Evolutionary conservation across 2,113 vertebrate genomes (phyloP).

Genomic region (Toxostoma redivivum): DNA sequence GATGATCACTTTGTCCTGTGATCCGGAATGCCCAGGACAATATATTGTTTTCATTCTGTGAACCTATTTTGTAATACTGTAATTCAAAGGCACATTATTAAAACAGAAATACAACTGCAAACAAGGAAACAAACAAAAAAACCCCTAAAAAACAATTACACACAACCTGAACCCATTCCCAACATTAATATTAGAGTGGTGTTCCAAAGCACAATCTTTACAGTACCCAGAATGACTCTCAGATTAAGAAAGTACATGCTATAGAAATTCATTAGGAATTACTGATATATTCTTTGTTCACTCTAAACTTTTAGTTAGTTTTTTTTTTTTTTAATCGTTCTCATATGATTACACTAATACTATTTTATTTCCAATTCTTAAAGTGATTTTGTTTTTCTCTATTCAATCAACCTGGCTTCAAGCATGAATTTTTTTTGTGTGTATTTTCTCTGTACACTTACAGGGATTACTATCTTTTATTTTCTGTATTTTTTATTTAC

Average conservation of each 20-base stretch:
- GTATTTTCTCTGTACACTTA: not conserved
- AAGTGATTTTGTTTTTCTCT: not conserved
- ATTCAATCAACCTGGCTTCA: not conserved
- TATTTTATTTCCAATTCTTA: not conserved
- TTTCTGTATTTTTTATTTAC: not conserved
- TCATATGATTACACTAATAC: not conserved
- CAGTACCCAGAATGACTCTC: not conserved
- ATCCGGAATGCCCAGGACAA: not conserved
- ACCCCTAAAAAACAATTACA: not conserved
- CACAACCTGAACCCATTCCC: not conserved
- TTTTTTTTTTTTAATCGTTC: fast-evolving
- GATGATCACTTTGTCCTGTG: not conserved
- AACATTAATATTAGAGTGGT: not conserved
- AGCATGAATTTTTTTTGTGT: not conserved
- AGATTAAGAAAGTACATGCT: not conserved
- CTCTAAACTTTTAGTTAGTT: not conserved
- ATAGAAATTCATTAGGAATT: not conserved
- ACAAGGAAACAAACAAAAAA: not conserved
- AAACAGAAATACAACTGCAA: not conserved
- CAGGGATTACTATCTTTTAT: not conserved
- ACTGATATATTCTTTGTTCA: not conserved
- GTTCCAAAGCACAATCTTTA: not conserved
- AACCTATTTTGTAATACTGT: not conserved
- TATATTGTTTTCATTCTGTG: not conserved
- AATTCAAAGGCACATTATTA: not conserved